These are phyloP conservation scores for Pseudorhiza aurosa DNA, from an alignment of 30 jellyfish, hydroid and myxozoan species.

Conservation along the genomic window DNA sequence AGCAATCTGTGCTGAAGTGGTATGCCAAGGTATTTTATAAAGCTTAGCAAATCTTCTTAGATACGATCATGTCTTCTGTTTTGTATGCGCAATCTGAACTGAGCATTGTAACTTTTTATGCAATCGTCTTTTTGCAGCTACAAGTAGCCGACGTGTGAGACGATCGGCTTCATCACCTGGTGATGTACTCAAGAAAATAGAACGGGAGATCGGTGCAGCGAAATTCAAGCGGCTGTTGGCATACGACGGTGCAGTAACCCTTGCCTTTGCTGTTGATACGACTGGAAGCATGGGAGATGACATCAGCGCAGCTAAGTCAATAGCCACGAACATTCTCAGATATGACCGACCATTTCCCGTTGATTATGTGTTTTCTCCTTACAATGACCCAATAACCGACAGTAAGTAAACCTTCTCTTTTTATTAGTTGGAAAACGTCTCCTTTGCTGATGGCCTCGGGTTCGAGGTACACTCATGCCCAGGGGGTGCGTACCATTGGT, in stretches of 20 bases:
- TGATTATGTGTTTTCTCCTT: constrained; percentile 81
- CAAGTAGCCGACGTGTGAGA: constrained; percentile 14
- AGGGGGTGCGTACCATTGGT: too few relatives aligned
- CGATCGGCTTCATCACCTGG: constrained; percentile 18
- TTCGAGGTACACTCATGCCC: too few relatives aligned
- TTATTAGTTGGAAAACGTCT: too few relatives aligned
- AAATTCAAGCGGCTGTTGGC: constrained; percentile 56
- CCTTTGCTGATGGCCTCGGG: too few relatives aligned
- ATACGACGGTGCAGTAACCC: constrained; percentile 72
- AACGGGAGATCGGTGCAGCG: constrained; percentile 41
- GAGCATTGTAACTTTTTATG: too few relatives aligned
- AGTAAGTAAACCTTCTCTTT: constrained; percentile 19
- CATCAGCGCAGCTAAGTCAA: constrained; percentile 44
- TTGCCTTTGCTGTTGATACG: constrained; percentile 77
- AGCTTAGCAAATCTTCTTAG: too few relatives aligned
- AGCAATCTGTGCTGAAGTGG: too few relatives aligned
- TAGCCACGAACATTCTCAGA: constrained; percentile 46
- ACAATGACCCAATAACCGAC: constrained; percentile 74
- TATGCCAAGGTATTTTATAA: too few relatives aligned
- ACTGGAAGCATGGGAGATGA: constrained; percentile 81
- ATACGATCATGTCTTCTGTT: too few relatives aligned
- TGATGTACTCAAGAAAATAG: not conserved
- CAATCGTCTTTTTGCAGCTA: too few relatives aligned
- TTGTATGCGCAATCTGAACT: too few relatives aligned
- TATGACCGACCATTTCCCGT: constrained; percentile 53